These are phyloP conservation scores for Idris sp. DNA, from an alignment of 1,140 invertebrate genomes.

Conservation along the genomic window DNA sequence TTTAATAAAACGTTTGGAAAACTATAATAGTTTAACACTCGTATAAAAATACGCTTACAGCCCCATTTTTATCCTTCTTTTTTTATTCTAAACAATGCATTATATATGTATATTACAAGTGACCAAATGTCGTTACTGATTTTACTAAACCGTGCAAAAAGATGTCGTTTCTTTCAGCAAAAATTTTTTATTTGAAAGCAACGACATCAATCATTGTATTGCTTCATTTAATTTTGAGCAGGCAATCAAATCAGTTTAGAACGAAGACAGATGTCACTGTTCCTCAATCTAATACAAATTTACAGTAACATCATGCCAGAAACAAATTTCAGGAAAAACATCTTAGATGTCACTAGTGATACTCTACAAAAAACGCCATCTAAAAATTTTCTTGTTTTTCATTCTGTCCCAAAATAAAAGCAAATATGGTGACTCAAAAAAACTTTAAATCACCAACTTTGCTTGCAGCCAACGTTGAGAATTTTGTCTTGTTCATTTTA, in stretches of 20 bases:
- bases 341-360: no score
- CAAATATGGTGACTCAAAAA: no score
- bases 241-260: not conserved
- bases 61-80: no score
- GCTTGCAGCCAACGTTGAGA: no score
- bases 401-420: no score
- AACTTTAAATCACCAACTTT: no score
- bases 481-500: no score
- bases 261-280: not conserved
- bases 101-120: conserved; percentile 17
- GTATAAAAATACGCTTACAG: conserved; percentile 50
- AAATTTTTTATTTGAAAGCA: no score
- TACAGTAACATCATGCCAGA: no score
- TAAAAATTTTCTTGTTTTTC: no score
- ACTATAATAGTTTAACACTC: conserved; percentile 22
- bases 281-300: not conserved
- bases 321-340: no score
- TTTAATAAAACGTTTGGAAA: conserved; percentile 17
- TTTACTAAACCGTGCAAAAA: conserved; percentile 1
- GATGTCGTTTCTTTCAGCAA: not conserved
- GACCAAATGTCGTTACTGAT: not conserved
- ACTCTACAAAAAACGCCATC: no score
- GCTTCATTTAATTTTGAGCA: not conserved
- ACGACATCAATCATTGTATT: conserved; percentile 12
- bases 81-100: conserved; percentile 21